These are phyloP conservation scores for Hippocampus barbouri DNA, from an alignment of 2,113 vertebrate genomes.

Conservation along the genomic window DNA sequence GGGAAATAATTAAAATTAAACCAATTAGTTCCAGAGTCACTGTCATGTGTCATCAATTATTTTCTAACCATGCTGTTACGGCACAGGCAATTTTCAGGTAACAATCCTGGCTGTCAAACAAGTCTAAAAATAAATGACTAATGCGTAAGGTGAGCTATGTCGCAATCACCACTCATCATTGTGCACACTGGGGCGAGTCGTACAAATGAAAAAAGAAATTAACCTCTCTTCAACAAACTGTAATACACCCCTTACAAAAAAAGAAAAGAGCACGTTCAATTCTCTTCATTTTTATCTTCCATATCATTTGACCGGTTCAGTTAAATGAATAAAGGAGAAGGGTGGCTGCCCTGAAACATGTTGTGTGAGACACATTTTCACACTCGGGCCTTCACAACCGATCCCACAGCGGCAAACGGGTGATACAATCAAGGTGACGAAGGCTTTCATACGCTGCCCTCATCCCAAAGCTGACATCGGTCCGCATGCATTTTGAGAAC, in stretches of 20 bases:
- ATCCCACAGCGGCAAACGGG: background rate
- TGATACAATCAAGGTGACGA: constrained; percentile 3
- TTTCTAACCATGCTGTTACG: too few relatives aligned
- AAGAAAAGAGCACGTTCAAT: too few relatives aligned
- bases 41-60: too few relatives aligned
- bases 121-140: background rate
- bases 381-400: background rate
- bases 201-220: too few relatives aligned
- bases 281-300: background rate
- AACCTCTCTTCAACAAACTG: too few relatives aligned
- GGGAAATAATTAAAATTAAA: too few relatives aligned
- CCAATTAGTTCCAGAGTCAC: too few relatives aligned
- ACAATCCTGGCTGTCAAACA: background rate
- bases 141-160: background rate
- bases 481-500: background rate
- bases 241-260: too few relatives aligned
- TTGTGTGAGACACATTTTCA: background rate
- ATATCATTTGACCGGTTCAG: background rate
- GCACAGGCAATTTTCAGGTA: too few relatives aligned
- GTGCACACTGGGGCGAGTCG: too few relatives aligned
- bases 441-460: background rate
- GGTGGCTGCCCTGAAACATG: too few relatives aligned
- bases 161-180: too few relatives aligned
- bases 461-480: background rate
- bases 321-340: background rate